These are phyloP conservation scores for Ectropis crepuscularia DNA, from an alignment of 2,888 invertebrate species.

Conservation along the genomic window DNA sequence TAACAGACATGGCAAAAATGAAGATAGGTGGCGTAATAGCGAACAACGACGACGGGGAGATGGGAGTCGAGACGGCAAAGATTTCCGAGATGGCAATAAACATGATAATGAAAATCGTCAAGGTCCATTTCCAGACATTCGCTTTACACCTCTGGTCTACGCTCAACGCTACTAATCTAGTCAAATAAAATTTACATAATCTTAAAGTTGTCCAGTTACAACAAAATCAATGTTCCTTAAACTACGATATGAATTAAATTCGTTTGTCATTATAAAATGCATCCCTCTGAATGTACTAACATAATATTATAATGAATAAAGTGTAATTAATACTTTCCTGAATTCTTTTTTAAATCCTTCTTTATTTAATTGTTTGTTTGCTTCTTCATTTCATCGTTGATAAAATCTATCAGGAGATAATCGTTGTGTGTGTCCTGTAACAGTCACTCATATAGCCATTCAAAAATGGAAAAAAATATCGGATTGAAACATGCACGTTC, in stretches of 20 bases:
- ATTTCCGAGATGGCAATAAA: slow-evolving; percentile 9
- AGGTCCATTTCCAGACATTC: slow-evolving; percentile 19
- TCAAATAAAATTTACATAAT: neutral
- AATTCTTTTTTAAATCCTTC: no score
- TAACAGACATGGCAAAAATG: neutral
- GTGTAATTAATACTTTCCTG: no score
- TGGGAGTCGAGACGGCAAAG: slow-evolving; percentile 10
- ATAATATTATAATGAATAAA: no score
- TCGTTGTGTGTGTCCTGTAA: no score
- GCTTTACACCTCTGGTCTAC: slow-evolving; percentile 31
- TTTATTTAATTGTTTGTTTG: no score
- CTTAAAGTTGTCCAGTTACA: neutral
- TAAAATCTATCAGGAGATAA: no score
- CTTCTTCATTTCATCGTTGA: no score
- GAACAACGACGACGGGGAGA: neutral
- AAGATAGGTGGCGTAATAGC: neutral
- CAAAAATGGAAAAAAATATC: no score
- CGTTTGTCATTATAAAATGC: slow-evolving; percentile 2
- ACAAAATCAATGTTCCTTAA: no score
- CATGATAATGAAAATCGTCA: slow-evolving; percentile 11
- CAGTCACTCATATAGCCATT: no score
- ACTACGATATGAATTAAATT: neutral
- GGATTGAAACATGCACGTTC: no score
- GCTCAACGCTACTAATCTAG: slow-evolving; percentile 22
- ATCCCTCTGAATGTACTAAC: slow-evolving; percentile 14